Evolutionary conservation across 2,797 vertebrate genomes (phyloP).

Genomic region (Cheirogaleus major): DNA sequence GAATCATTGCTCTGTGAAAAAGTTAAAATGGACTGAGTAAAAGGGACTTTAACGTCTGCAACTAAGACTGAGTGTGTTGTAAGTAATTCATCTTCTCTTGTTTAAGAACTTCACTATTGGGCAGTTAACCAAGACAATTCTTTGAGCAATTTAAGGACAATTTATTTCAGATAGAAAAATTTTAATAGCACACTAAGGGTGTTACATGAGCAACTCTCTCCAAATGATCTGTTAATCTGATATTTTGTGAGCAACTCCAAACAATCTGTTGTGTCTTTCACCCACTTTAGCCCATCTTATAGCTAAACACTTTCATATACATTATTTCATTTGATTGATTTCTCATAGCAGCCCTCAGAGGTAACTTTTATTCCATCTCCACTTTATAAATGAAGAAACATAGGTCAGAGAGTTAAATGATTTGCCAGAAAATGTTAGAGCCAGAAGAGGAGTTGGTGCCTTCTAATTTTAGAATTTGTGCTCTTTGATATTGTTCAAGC

Average conservation of each 20-base stretch:
- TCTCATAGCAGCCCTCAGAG: background rate
- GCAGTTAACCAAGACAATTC: conserved; percentile 7
- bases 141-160: conserved; percentile 23
- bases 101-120: background rate
- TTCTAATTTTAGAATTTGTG: background rate
- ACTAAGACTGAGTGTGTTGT: background rate
- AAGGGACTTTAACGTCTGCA: background rate
- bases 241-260: conserved; percentile 24
- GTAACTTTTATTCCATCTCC: background rate
- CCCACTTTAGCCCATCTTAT: conserved; percentile 4
- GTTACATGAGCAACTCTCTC: background rate
- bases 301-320: background rate
- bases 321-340: conserved; percentile 1
- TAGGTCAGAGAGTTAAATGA: conserved; percentile 28
- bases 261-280: background rate
- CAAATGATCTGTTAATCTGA: background rate
- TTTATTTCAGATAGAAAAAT: background rate
- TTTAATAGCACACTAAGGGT: background rate
- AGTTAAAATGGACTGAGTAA: background rate
- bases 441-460: background rate
- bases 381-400: conserved; percentile 36
- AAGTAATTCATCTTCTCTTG: background rate
- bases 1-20: background rate
- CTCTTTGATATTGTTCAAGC: background rate
- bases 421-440: background rate